These are phyloP conservation scores for Phoxinus phoxinus DNA, from an alignment of 2,113 vertebrate genomes.

Conservation along the genomic window DNA sequence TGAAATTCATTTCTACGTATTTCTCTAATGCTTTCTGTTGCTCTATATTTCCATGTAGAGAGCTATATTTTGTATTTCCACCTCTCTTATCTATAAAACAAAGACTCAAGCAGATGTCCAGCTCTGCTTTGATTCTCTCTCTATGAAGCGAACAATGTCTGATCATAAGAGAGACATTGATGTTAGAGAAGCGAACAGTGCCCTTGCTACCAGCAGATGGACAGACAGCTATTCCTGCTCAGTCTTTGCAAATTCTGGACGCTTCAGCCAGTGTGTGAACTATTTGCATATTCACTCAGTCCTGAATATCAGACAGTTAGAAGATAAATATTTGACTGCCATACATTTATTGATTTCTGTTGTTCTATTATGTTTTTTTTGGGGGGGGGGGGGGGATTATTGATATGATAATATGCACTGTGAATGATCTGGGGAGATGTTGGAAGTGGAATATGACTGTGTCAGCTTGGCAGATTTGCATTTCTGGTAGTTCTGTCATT, in stretches of 20 bases:
- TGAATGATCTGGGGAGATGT: background rate
- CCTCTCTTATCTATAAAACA: slow-evolving; percentile 38
- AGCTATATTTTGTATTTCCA: background rate
- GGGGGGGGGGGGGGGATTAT: too few relatives aligned
- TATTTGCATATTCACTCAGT: background rate
- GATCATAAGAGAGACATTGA: background rate
- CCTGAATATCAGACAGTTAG: background rate
- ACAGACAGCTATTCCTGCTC: background rate
- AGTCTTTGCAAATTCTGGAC: background rate
- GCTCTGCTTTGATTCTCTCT: slow-evolving; percentile 28
- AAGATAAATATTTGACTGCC: background rate
- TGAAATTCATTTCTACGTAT: background rate
- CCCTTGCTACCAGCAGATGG: background rate
- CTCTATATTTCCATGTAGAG: background rate
- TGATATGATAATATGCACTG: background rate
- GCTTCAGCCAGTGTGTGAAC: background rate
- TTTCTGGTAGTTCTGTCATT: too few relatives aligned
- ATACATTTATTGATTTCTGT: background rate
- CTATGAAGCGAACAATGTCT: slow-evolving; percentile 25
- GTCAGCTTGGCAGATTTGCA: background rate
- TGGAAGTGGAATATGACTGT: background rate
- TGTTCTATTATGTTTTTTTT: background rate
- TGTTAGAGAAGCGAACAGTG: background rate
- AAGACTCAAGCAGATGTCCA: slow-evolving; percentile 36
- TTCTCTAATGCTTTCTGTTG: background rate